phyloP scores from a whole-genome alignment of 2,797 vertebrate species.

The Taeniopygia guttata region DNA sequence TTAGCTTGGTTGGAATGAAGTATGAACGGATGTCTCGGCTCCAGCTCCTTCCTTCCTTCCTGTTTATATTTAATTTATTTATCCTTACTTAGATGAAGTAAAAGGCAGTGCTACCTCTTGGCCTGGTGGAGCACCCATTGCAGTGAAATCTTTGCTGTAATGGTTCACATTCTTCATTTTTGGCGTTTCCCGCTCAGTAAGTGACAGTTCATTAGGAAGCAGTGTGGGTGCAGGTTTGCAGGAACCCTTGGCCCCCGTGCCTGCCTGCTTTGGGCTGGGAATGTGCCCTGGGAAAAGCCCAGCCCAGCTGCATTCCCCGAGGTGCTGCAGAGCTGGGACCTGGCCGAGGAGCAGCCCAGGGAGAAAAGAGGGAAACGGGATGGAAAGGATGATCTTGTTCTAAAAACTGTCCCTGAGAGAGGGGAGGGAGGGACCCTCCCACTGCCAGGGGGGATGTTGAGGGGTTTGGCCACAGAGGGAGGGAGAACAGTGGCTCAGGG shows the following conservation, averaged over 20 bases:
- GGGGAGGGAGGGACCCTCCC: neutral
- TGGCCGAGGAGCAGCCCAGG: neutral
- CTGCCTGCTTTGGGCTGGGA: neutral
- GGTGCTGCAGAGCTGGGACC: neutral
- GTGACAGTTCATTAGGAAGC: neutral
- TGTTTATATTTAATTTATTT: neutral
- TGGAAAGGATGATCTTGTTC: neutral
- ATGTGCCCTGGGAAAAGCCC: neutral
- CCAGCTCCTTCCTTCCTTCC: neutral
- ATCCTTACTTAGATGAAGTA: neutral
- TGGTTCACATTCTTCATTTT: neutral
- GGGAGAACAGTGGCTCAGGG: accelerated
- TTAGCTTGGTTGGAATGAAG: neutral
- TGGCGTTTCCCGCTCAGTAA: neutral
- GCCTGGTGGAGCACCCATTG: neutral
- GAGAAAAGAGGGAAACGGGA: neutral
- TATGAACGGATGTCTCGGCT: neutral
- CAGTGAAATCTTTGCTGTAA: neutral
- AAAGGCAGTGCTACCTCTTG: neutral
- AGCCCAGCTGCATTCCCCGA: neutral
- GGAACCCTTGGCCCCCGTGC: neutral
- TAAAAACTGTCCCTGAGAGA: neutral
- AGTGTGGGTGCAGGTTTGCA: neutral
- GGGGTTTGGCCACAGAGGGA: neutral
- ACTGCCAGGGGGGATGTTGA: neutral